Percentiles rank a stretch among this genome's conserved stretches.
Evolutionary conservation across 2,888 invertebrate genomes (phyloP).

Genomic region (Choreutis nemorana): DNA sequence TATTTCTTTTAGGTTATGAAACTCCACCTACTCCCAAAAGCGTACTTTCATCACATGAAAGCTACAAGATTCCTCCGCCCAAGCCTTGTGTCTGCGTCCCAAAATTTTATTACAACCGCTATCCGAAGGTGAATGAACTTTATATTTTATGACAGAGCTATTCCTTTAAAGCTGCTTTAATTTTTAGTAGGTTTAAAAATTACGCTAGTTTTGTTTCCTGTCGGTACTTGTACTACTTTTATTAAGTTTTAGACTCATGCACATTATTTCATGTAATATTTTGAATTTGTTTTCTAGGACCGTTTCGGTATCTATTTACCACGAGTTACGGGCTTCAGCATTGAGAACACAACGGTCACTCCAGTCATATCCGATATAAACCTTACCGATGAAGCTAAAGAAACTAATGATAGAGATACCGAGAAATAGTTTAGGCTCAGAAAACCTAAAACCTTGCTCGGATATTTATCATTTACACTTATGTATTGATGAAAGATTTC

Average conservation of each 20-base stretch:
- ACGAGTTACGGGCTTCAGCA: slow-evolving; percentile 10
- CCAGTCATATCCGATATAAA: slow-evolving; percentile 28
- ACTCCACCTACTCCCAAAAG: slow-evolving; percentile 39
- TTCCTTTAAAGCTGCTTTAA: background rate
- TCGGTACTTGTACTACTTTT: too few relatives aligned
- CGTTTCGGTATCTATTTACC: slow-evolving; percentile 52
- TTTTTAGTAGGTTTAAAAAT: background rate
- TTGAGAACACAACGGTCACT: slow-evolving; percentile 30
- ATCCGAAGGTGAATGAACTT: slow-evolving; percentile 32
- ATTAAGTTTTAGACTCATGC: too few relatives aligned
- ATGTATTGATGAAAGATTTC: too few relatives aligned
- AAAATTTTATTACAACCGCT: slow-evolving; percentile 36
- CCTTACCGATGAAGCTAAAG: slow-evolving; percentile 10
- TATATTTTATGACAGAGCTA: background rate
- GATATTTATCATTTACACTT: too few relatives aligned
- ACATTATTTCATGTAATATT: background rate
- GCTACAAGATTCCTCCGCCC: slow-evolving; percentile 38
- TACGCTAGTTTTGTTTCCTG: too few relatives aligned
- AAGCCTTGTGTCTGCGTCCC: slow-evolving; percentile 39
- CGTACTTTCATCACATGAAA: slow-evolving; percentile 37
- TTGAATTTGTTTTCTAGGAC: slow-evolving; percentile 25
- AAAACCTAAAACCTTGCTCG: too few relatives aligned
- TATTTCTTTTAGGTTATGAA: slow-evolving; percentile 29
- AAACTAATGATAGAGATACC: too few relatives aligned
- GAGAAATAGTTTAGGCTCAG: too few relatives aligned